Conservation (phyloP, 2,797 vertebrate species). For the Chromobotia macracanthus region DNA sequence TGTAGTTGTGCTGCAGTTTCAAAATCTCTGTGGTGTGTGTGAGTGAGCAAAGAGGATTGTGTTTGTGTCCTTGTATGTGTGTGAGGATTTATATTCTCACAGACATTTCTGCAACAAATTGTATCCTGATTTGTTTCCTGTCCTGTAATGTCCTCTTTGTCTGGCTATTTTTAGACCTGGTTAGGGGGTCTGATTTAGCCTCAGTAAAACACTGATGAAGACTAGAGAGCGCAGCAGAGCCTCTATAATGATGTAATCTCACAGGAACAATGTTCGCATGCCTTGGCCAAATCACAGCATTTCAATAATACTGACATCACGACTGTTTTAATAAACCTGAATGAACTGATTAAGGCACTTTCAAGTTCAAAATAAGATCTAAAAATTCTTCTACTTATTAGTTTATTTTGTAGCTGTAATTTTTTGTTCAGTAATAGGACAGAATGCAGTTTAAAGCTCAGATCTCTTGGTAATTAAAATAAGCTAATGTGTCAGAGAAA, state of each 20-base stretch:
- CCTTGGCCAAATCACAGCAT: background rate
- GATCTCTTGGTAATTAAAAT: too few species aligned
- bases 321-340: too few species aligned
- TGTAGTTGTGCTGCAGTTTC: conserved; percentile 4
- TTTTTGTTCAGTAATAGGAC: too few species aligned
- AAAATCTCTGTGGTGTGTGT: conserved; percentile 4
- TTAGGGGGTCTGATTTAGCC: conserved; percentile 49
- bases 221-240: background rate
- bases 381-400: too few species aligned
- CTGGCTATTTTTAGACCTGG: too few species aligned
- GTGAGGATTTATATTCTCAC: conserved; percentile 41
- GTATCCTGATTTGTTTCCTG: conserved; percentile 46
- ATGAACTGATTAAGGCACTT: too few species aligned
- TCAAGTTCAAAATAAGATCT: too few species aligned
- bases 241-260: conserved; percentile 9
- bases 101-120: conserved; percentile 43
- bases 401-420: too few species aligned
- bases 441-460: too few species aligned
- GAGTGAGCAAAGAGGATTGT: background rate
- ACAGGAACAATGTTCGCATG: background rate
- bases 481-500: too few species aligned
- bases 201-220: conserved; percentile 28
- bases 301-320: too few species aligned
- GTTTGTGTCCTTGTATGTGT: conserved; percentile 4
- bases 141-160: conserved; percentile 43